phyloP scores from a whole-genome alignment of 2,797 vertebrate genomes.

The Myotis findleyi region DNA sequence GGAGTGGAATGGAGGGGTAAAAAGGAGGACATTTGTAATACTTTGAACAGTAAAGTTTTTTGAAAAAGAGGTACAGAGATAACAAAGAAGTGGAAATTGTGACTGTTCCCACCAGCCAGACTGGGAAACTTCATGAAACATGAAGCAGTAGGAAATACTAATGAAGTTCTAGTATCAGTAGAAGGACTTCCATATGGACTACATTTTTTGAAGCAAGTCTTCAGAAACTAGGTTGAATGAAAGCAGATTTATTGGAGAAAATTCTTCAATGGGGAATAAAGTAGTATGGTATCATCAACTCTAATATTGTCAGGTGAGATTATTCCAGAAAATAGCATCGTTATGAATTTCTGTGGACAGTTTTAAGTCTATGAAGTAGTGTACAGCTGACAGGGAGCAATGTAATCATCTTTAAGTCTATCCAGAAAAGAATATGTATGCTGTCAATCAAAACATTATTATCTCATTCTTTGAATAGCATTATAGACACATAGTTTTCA shows the following conservation, averaged over 20 bases:
- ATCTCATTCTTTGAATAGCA: background rate
- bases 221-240: background rate
- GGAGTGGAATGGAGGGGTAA: too few species aligned
- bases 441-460: background rate
- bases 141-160: background rate
- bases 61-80: too few species aligned
- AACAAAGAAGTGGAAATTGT: background rate
- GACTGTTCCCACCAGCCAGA: background rate
- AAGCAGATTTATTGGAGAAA: background rate
- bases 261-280: background rate
- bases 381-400: background rate
- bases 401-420: background rate
- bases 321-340: background rate
- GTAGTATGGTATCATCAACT: background rate
- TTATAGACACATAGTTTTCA: background rate
- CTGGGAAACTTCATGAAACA: background rate
- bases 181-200: background rate
- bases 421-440: background rate
- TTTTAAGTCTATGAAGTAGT: slow-evolving; percentile 14
- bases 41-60: too few species aligned
- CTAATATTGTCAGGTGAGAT: background rate
- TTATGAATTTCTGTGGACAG: background rate
- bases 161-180: background rate
- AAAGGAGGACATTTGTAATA: too few species aligned
- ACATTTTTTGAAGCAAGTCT: background rate